Evolutionary conservation across 2,797 vertebrate genomes (phyloP).

Genomic region (Hybognathus amarus): DNA sequence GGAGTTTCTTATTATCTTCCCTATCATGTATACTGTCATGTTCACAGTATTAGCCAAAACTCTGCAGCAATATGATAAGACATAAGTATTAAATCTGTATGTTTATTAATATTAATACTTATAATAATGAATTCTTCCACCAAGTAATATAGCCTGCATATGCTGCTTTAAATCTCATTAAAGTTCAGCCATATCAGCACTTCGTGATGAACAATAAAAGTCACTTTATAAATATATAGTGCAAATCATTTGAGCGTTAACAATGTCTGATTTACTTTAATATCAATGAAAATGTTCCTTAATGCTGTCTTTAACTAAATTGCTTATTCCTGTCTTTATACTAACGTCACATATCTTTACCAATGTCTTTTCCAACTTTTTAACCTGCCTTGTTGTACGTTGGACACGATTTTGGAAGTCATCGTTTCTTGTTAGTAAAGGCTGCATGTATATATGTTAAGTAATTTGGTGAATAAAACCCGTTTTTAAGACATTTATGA

Average conservation of each 20-base stretch:
- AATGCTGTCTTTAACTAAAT: not conserved
- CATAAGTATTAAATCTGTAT: not conserved
- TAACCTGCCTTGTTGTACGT: not conserved
- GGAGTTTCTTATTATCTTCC: constrained; percentile 53
- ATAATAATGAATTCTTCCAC: no score
- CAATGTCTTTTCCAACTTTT: not conserved
- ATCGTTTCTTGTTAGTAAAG: not conserved
- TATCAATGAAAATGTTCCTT: no score
- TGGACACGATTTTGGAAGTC: not conserved
- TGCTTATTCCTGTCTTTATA: not conserved
- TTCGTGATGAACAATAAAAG: not conserved
- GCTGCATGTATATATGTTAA: not conserved
- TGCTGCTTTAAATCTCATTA: not conserved
- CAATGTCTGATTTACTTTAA: not conserved
- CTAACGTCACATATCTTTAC: not conserved
- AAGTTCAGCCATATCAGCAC: not conserved
- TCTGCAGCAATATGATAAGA: not conserved
- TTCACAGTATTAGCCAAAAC: constrained; percentile 19
- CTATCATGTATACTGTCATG: constrained; percentile 52
- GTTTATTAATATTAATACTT: not conserved
- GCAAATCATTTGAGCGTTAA: not conserved
- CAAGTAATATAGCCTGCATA: not conserved
- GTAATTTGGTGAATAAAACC: not conserved
- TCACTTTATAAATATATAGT: not conserved
- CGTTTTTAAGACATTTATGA: not conserved